phyloP scores from a whole-genome alignment of 2,888 invertebrate species.

The Agonopterix arenella region DNA sequence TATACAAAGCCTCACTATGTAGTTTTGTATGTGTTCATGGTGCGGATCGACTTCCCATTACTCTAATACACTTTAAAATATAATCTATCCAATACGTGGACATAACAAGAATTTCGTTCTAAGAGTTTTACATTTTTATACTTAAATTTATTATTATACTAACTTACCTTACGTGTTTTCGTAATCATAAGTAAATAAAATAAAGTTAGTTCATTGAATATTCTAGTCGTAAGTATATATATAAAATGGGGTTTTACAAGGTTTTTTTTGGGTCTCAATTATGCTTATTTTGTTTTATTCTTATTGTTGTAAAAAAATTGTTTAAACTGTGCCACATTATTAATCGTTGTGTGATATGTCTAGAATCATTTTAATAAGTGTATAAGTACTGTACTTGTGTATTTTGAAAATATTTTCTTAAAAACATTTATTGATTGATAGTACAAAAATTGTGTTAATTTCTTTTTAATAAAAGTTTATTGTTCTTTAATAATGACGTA shows the following conservation, averaged over 20 bases:
- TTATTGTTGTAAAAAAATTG: background rate
- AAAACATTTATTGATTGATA: too few species aligned
- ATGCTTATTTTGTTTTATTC: background rate
- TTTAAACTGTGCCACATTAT: too few species aligned
- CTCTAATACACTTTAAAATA: background rate
- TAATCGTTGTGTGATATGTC: too few species aligned
- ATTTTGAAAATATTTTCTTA: background rate
- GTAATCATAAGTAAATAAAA: constrained; percentile 19
- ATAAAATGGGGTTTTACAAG: background rate
- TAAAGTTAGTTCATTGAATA: constrained; percentile 6
- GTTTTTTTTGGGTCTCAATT: background rate
- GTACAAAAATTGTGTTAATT: constrained; percentile 5
- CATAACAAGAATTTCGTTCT: constrained; percentile 2
- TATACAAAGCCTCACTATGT: too few species aligned
- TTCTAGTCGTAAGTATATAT: constrained; percentile 19
- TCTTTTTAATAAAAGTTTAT: background rate
- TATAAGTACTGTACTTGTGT: background rate
- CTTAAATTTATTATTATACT: constrained; percentile 5
- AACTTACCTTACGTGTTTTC: constrained; percentile 3
- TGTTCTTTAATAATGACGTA: constrained; percentile 3
- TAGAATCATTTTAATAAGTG: too few species aligned
- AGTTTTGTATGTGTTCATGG: background rate
- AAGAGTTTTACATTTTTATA: constrained; percentile 28
- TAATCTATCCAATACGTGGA: background rate
- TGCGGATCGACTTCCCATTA: too few species aligned